Evolutionary conservation across 1,140 invertebrate genomes (phyloP).

Genomic region (Antheraea pernyi): DNA sequence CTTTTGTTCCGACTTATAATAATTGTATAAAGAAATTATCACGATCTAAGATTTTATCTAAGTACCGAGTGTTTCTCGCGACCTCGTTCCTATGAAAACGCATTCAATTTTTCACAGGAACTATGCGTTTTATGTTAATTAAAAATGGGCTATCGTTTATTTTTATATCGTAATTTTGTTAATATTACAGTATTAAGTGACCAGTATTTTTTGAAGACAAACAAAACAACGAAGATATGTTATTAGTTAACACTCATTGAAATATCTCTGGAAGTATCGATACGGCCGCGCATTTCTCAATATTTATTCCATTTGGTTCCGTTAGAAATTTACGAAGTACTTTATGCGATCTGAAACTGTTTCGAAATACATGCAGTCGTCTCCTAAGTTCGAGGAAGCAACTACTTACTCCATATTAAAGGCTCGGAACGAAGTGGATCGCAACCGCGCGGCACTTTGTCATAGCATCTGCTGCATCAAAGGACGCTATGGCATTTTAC

Average conservation of each 20-base stretch:
- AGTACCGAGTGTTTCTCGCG: no score
- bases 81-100: no score
- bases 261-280: not conserved
- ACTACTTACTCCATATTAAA: slow-evolving; percentile 50
- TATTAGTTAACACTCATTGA: not conserved
- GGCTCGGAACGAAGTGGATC: slow-evolving; percentile 37
- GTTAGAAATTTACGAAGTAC: not conserved
- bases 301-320: not conserved
- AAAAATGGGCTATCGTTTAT: no score
- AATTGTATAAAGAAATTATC: slow-evolving; percentile 18
- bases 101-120: no score
- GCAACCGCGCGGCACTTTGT: slow-evolving; percentile 37
- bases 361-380: slow-evolving; percentile 38
- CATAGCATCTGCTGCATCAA: slow-evolving; percentile 32
- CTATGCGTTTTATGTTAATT: no score
- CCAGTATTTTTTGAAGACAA: not conserved
- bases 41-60: not conserved
- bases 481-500: slow-evolving; percentile 20
- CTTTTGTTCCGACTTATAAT: slow-evolving; percentile 11
- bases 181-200: no score
- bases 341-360: slow-evolving; percentile 3
- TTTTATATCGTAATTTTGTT: no score
- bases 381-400: slow-evolving; percentile 38
- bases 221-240: not conserved
- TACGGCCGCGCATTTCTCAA: not conserved